phyloP scores from a whole-genome alignment of 2,888 invertebrate species.

The Pantelozetes paolii region DNA sequence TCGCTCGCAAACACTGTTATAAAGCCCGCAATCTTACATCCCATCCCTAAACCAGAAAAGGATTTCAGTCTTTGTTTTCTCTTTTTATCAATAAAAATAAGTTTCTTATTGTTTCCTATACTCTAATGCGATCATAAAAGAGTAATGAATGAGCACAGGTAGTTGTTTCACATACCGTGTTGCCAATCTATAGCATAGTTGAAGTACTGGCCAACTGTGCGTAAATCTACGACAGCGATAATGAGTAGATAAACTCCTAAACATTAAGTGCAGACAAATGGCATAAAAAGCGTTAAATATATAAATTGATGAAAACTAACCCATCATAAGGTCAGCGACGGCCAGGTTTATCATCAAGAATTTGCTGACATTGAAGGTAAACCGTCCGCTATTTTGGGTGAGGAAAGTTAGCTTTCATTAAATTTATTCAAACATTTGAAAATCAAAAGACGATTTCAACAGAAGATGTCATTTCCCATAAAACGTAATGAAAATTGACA shows the following conservation, averaged over 20 bases:
- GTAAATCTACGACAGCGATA: slow-evolving; percentile 75
- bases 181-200: slow-evolving; percentile 89
- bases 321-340: slow-evolving; percentile 82
- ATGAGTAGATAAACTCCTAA: slow-evolving; percentile 68
- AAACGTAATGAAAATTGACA: too few species aligned
- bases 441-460: too few species aligned
- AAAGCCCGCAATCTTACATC: slow-evolving; percentile 81
- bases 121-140: not conserved
- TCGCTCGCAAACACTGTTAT: slow-evolving; percentile 81
- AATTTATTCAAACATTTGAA: too few species aligned
- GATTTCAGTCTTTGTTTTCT: not conserved
- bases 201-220: slow-evolving; percentile 79
- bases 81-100: not conserved
- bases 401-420: too few species aligned
- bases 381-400: slow-evolving; percentile 29
- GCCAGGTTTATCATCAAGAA: slow-evolving; percentile 78
- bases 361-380: slow-evolving; percentile 60
- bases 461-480: too few species aligned
- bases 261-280: not conserved
- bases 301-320: slow-evolving; percentile 47
- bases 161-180: too few species aligned
- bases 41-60: slow-evolving; percentile 53
- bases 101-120: not conserved
- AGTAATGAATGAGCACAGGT: not conserved
- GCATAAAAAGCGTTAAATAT: not conserved